Base-by-base conservation (phyloP, 2,888 invertebrate genomes). In the Phoronis australis region DNA sequence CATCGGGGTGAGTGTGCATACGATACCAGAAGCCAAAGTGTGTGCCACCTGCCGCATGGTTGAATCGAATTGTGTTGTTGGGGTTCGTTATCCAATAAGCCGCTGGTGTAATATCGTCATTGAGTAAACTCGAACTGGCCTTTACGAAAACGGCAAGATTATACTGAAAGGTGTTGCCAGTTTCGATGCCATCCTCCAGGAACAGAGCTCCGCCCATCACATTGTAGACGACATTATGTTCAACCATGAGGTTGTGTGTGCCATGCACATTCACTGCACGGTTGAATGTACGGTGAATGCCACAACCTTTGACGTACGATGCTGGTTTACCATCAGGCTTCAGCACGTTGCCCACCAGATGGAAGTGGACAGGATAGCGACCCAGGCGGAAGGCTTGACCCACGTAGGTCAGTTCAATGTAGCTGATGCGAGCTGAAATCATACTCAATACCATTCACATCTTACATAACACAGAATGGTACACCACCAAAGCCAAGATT, bases 311-410 rank as follows among this genome's bases (percentile, higher is more conserved):
- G 3, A 64, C 57, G 39, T 64, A 64, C 12, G 59, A 59, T 12
- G 47, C 47, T 6, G 35, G 6, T n/a, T n/a, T n/a, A n/a, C n/a
- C n/a, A 15, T 31, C 15, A 9, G 9, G 9, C 9, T 31, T 12
- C 9, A 15, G 15, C 57, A 57, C 57, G 35, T 59, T 47, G 3
- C 64, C 64, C 44, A 52, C 52, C 23, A 62, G 41, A 49, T 64
- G 64, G 54, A 65, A 64, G 40, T 64, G 64, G 25, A 64, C 59
- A 18, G 64, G 55, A 41, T 64, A 64, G 0, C 64, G 50, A n/a
- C 64, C 64, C 12, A 64, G 49, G n/a, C 64, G 37, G 52, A 60
- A 61, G n/a, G 60, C 61, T 38, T 61, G 61, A 4, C 61, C 61
- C 1, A 46, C 56, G 41, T 61, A 50, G 18, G 46, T 57, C 25